Base-by-base conservation (phyloP, 2,888 invertebrate species). In the Elysia crispata region DNA sequence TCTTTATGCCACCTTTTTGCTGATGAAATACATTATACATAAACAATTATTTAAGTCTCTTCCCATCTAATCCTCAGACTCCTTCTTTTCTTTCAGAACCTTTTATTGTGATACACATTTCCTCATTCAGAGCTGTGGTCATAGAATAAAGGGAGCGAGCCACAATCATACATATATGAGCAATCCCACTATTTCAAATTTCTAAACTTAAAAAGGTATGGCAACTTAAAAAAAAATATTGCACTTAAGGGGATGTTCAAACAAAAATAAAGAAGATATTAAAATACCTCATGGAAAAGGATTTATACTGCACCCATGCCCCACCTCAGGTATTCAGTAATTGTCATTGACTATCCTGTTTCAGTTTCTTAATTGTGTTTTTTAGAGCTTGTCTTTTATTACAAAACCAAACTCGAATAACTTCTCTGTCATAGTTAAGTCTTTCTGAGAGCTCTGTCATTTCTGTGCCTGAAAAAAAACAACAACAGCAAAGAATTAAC, bases 321-420 rank as follows among this genome's bases (percentile, higher is more conserved):
- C 64, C 23, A 23, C 31, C 67, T 74, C 79, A 79, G 25, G 28
- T 30, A 31, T 20, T 67, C 76, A 79, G 54, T 76, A 80, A 76
- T 70, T 80, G 80, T 86, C 85, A 88, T 31, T 87, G 88, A 11
- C 85, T 85, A 73, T 89, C 89, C 74, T 90, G 90, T 80, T 91
- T 91, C 66, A 91, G 83, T 85, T 91, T 91, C 83, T 93, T 93
- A 54, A 98, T 97, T n/a, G 98, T 98, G 92, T 98, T 98, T 93
- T 98, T 98, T 86, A 98, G 94, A 0, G 98, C 98, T 93, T 99
- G 98, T 79, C 98, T 94, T 93, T 98, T 98, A 93, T 99, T 99
- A 93, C 98, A 99, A 93, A 99, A 99, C 98, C 99, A 99, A 93
- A 99, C 98, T 92, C 98, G 94, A 90, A 99, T 98, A 76, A 98